A percentile compares a stretch with the other conserved stretches of the same genome.
Conservation (phyloP, 1,140 invertebrate species). For the Battus philenor region DNA sequence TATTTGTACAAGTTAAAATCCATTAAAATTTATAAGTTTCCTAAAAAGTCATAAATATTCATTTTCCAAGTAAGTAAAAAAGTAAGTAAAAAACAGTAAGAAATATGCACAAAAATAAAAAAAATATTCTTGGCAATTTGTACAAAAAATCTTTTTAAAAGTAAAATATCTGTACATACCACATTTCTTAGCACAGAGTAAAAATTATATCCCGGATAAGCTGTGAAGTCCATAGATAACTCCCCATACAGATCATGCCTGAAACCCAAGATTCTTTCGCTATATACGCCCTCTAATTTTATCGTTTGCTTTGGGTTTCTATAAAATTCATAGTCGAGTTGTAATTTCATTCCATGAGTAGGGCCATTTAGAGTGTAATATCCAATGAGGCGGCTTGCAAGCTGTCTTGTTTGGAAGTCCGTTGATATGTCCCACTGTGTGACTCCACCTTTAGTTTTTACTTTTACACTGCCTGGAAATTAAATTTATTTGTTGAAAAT, state of each 20-base stretch:
- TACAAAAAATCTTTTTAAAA: too few species aligned
- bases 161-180: constrained; percentile 62
- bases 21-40: too few species aligned
- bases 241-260: constrained; percentile 80
- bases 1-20: too few species aligned
- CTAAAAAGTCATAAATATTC: background rate
- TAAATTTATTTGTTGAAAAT: too few species aligned
- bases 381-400: constrained; percentile 80
- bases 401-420: constrained; percentile 82
- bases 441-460: constrained; percentile 79
- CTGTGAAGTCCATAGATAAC: constrained; percentile 81
- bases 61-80: background rate
- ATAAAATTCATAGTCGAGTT: constrained; percentile 82
- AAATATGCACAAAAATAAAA: too few species aligned
- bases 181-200: constrained; percentile 80
- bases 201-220: constrained; percentile 86
- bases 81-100: too few species aligned
- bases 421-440: constrained; percentile 82
- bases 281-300: constrained; percentile 79
- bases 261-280: constrained; percentile 77
- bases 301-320: constrained; percentile 81
- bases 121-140: too few species aligned
- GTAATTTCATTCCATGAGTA: constrained; percentile 75
- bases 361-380: constrained; percentile 79
- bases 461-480: constrained; percentile 53